phyloP scores from a whole-genome alignment of 2,888 invertebrate genomes.

The Aethes cnicana region DNA sequence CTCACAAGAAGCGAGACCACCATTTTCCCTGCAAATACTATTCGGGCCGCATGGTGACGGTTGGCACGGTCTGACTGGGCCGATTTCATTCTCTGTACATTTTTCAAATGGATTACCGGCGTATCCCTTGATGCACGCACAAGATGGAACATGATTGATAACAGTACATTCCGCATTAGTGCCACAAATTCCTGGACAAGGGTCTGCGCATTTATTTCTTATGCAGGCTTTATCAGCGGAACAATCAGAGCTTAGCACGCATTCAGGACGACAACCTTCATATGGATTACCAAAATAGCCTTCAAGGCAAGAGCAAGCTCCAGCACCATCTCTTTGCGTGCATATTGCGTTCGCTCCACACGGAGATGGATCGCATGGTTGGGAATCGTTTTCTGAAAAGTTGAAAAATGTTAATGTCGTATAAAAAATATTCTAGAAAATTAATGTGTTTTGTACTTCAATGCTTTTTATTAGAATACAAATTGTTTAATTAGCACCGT shows the following conservation, averaged over 20 bases:
- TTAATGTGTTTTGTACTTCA: no score
- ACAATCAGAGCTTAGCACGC: constrained; percentile 93
- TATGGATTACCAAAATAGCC: constrained; percentile 93
- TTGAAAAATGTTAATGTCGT: no score
- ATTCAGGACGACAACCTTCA: constrained; percentile 93
- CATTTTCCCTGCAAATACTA: constrained; percentile 88
- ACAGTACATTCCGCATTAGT: constrained; percentile 91
- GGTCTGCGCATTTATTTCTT: constrained; percentile 91
- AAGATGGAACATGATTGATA: constrained; percentile 92
- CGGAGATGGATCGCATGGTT: constrained; percentile 93
- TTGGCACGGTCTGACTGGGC: constrained; percentile 84
- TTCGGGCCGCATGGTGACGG: constrained; percentile 90
- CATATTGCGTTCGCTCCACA: constrained; percentile 93
- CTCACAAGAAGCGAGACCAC: constrained; percentile 88
- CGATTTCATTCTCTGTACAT: constrained; percentile 58
- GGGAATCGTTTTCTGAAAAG: constrained; percentile 82
- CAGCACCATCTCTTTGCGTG: constrained; percentile 88
- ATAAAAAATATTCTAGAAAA: no score
- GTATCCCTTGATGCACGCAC: constrained; percentile 88
- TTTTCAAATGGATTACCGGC: constrained; percentile 87
- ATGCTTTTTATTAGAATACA: no score
- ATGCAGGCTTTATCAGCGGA: constrained; percentile 91
- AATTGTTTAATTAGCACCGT: no score
- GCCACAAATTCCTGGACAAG: constrained; percentile 93
- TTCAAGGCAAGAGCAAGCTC: constrained; percentile 90